Evolutionary conservation across 2,797 vertebrate genomes (phyloP).

Genomic region (Microctenopoma steveboyesi): DNA sequence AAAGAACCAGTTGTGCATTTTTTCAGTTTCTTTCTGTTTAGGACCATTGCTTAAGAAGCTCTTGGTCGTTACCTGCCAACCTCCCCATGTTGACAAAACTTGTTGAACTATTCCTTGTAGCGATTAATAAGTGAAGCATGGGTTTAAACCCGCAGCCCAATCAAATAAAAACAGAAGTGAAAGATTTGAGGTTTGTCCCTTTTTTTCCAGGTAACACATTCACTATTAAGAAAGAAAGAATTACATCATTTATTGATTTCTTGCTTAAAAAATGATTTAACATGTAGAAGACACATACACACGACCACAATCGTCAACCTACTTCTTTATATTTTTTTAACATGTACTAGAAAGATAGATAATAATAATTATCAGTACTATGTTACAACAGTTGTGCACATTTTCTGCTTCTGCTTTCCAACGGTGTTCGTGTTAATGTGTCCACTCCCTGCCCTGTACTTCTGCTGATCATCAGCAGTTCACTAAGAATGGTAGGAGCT

Average conservation of each 20-base stretch:
- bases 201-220: constrained; percentile 19
- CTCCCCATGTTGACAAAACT: not conserved
- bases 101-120: not conserved
- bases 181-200: constrained; percentile 12
- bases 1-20: not conserved
- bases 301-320: not conserved
- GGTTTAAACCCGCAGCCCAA: constrained; percentile 16
- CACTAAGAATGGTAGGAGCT: constrained; percentile 27
- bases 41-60: not conserved
- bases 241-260: not conserved
- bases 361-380: not conserved
- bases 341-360: not conserved
- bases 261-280: not conserved
- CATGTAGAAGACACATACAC: not conserved
- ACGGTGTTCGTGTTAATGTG: constrained; percentile 14
- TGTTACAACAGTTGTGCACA: not conserved
- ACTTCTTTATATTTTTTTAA: no score
- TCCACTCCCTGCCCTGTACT: not conserved
- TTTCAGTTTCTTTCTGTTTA: not conserved
- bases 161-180: constrained; percentile 14
- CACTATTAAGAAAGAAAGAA: not conserved
- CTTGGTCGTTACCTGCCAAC: constrained; percentile 6
- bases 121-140: constrained; percentile 1
- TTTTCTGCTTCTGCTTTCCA: constrained; percentile 25
- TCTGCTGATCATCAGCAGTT: constrained; percentile 15